Percentiles rank a stretch among this genome's conserved stretches.
phyloP scores from a whole-genome alignment of 2,888 invertebrate genomes.

The Ormia ochracea region DNA sequence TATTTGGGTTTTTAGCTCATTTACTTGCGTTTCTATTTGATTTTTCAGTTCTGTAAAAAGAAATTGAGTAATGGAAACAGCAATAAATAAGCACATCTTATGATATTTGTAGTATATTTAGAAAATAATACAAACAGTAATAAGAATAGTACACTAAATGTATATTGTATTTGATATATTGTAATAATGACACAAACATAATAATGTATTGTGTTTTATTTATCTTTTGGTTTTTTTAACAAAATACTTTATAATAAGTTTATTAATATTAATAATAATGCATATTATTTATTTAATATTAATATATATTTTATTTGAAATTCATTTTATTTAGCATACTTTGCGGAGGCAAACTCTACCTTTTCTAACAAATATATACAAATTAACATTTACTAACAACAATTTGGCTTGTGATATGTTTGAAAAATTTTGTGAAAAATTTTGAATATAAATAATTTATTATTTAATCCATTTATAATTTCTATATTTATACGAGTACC shows the following conservation, averaged over 20 bases:
- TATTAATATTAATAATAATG: conserved; percentile 54
- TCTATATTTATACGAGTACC: too few species aligned
- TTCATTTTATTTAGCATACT: conserved; percentile 56
- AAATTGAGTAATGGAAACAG: conserved; percentile 77
- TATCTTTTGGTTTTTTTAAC: conserved; percentile 7
- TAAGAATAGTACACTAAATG: conserved; percentile 50
- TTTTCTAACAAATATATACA: conserved; percentile 45
- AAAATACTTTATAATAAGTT: conserved; percentile 2
- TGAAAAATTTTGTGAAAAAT: background rate
- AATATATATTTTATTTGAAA: conserved; percentile 46
- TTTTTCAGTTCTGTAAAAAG: conserved; percentile 94
- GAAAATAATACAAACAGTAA: conserved; percentile 57
- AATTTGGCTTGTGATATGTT: background rate
- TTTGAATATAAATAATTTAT: background rate
- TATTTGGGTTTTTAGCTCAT: conserved; percentile 96
- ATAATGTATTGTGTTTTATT: conserved; percentile 31
- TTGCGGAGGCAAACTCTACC: conserved; percentile 11
- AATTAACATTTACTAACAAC: conserved; percentile 53
- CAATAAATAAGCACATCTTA: conserved; percentile 77
- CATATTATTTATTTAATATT: conserved; percentile 56
- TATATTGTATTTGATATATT: conserved; percentile 15
- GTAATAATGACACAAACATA: conserved; percentile 30
- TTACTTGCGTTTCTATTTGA: conserved; percentile 97
- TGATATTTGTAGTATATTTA: conserved; percentile 69
- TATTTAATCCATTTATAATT: conserved; percentile 9